Evolutionary conservation across 1,140 invertebrate genomes (phyloP).

Genomic region (Battus philenor): DNA sequence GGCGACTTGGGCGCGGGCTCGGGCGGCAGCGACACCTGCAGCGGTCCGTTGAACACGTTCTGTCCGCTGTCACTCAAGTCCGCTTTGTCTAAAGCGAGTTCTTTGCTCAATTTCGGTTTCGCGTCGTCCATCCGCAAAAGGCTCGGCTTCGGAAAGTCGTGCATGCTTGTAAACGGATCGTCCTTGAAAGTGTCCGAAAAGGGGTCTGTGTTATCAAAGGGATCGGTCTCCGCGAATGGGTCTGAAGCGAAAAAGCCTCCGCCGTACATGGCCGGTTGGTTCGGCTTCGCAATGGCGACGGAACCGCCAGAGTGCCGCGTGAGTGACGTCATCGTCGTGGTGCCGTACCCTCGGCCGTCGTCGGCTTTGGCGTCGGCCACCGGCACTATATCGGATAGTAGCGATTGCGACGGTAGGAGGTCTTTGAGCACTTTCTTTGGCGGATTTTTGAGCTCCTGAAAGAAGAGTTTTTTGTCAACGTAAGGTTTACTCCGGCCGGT

Average conservation of each 20-base stretch:
- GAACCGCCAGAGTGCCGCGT: slow-evolving; percentile 69
- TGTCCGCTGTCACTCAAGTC: slow-evolving; percentile 27
- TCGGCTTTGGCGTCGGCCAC: slow-evolving; percentile 40
- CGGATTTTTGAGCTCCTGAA: slow-evolving; percentile 94
- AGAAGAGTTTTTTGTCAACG: slow-evolving; percentile 96
- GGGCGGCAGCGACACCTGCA: slow-evolving; percentile 82
- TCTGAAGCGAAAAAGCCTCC: slow-evolving; percentile 74
- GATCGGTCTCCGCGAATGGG: slow-evolving; percentile 84
- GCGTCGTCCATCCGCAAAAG: slow-evolving; percentile 37
- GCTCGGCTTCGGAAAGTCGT: slow-evolving; percentile 58
- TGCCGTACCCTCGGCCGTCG: slow-evolving; percentile 35
- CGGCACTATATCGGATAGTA: slow-evolving; percentile 54
- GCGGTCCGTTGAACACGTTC: slow-evolving; percentile 76
- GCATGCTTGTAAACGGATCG: slow-evolving; percentile 78
- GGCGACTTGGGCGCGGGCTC: slow-evolving; percentile 75
- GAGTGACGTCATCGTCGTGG: slow-evolving; percentile 66
- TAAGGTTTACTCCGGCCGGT: slow-evolving; percentile 92
- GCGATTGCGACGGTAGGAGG: slow-evolving; percentile 76
- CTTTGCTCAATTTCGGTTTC: slow-evolving; percentile 36
- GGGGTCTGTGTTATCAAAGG: slow-evolving; percentile 80
- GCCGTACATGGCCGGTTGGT: slow-evolving; percentile 35
- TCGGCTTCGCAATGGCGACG: slow-evolving; percentile 61
- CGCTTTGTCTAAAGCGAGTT: slow-evolving; percentile 26
- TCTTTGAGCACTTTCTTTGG: slow-evolving; percentile 93
- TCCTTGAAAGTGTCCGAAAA: slow-evolving; percentile 77